Evolutionary conservation across 2,797 vertebrate species (phyloP), one percentile per base, ranked within the genome.

Genomic region (Distichodus sexfasciatus): DNA sequence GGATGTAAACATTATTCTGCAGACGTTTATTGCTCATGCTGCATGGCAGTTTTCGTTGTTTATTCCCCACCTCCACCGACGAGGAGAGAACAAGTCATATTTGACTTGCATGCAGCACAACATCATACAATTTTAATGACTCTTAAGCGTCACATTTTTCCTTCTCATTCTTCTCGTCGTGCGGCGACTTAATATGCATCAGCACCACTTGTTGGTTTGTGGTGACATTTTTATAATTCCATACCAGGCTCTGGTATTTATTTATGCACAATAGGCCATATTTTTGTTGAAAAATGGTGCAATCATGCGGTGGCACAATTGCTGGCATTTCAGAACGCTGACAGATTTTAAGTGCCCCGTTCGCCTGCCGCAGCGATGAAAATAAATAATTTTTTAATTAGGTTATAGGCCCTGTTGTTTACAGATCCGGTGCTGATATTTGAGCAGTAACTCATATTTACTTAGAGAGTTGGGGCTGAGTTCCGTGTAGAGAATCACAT

Each of bases 121-220:
- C 84, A 90, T 93, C 92, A 94, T 97, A 85, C 91, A 96, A 94
- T 91, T 96, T 96, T 96, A 95, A 95, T 94, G 88, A 93, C 93
- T 93, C 93, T 92, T 93, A 94, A 94, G 91, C 90, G 91, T 93
- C 90, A 92, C 88, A 87, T 90, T 91, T 93, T 90, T 87, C n/a
- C 72, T 76, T 86, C 81, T 77, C 66, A 72, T 85, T 87, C 87
- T 82, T 88, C 81, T 76, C 63, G 78, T 78, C 79, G 83, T 83
- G 76, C 90, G 92, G 90, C 79, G 86, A 90, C 91, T 93, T 94
- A 94, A 95, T 95, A 93, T 93, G 91, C 90, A 93, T 94, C 92
- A 92, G 93, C 88, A 86, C 86, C 86, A 92, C 91, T 93, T 88
- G 89, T 91, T 93, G 91, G 92, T 91, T 91, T 89, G 88, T 86